A percentile compares a stretch with the other conserved stretches of the same genome.
Conservation (phyloP, 1,140 invertebrate species). For the Acyrthosiphon pisum region DNA sequence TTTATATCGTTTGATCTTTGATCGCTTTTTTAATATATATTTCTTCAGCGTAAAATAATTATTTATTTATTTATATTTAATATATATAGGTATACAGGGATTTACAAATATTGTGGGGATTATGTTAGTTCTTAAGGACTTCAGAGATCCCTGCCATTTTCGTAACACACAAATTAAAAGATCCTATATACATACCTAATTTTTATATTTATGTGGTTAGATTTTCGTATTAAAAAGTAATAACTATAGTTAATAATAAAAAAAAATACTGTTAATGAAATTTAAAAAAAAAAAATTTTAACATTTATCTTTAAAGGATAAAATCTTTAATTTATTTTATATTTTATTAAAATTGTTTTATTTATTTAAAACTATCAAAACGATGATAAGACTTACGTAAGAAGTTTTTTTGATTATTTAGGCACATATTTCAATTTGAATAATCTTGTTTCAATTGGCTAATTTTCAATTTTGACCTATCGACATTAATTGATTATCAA, state of each 20-base stretch:
- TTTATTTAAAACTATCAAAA: background rate
- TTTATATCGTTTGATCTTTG: background rate
- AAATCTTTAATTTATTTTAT: background rate
- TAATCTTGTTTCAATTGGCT: background rate
- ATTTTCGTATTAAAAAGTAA: background rate
- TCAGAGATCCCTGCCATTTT: too few species aligned
- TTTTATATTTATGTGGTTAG: too few species aligned
- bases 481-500: background rate
- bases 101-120: too few species aligned
- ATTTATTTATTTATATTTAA: too few species aligned
- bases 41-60: background rate
- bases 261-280: too few species aligned
- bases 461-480: slow-evolving; percentile 14
- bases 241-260: too few species aligned
- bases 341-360: background rate
- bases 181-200: too few species aligned
- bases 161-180: too few species aligned
- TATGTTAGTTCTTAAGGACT: too few species aligned
- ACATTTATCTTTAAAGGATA: background rate
- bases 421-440: background rate
- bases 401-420: background rate
- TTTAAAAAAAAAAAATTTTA: too few species aligned
- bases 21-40: background rate
- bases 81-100: too few species aligned
- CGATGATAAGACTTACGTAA: background rate